Base-by-base conservation (phyloP, 2,888 invertebrate species). In the Lingula anatina region DNA sequence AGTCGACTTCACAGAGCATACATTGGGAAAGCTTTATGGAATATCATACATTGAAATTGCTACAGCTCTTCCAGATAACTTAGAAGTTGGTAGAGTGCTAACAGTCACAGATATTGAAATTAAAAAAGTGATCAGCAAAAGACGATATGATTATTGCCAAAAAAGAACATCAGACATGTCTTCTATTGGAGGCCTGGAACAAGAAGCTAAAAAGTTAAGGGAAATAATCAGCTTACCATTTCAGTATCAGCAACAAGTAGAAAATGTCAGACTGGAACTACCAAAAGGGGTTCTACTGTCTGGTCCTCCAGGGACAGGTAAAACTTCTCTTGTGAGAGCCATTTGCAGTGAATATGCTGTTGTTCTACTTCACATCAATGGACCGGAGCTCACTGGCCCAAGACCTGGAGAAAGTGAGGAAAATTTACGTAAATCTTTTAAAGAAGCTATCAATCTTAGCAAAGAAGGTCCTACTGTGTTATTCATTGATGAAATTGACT, bases 311-410 rank as follows among this genome's bases (percentile, higher is more conserved):
- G 73, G 73, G 1, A 66, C 66, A 55, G 71, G 73, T 1, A 73
- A 73, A 49, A 66, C 70, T 1, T 62, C 93, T 88, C 69, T 93
- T 79, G 47, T 94, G 89, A 67, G 86, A 78, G 78, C 65, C 74
- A 76, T 68, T 68, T 69, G 66, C 73, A 72, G 57, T 68, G 77
- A 63, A 31, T 71, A 76, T 57, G 61, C 64, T n/a, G 79, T 80
- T 50, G 79, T 79, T 50, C 66, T 82, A 15, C 71, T 82, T 41
- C 62, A 68, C 15, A 64, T 83, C 2, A 74, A 75, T 44, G 77
- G 79, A 1, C 68, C 79, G 1, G 77, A 80, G 44, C 62, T 82
- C 1, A 59, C 78, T 37, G 73, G 76, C n/a, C 71, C 81, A 1
- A 70, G 79, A 56, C 81, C 82, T 1, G 83, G 83, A 1, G 81